Evolutionary conservation across 2,888 invertebrate genomes (phyloP), one percentile per base, ranked within the genome.

Genomic region (Caenorhabditis sp.): DNA sequence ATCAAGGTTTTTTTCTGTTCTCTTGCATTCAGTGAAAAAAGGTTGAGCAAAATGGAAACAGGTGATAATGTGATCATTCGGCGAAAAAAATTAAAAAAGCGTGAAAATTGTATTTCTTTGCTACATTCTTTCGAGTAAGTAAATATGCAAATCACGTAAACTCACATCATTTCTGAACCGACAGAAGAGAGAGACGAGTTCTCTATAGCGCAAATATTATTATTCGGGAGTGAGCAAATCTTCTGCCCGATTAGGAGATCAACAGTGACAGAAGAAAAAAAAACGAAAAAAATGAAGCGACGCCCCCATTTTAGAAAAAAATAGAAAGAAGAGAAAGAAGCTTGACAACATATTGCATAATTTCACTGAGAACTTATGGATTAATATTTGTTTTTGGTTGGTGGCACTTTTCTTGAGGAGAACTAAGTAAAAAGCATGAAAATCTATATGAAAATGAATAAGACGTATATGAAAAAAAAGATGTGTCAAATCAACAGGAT

Each of bases 401-500:
- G 43, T 43, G 43, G 43, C 14, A 43, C 43, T 43, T 43, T 43
- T 31, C 31, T 43, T 43, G 3, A 43, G 12, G 14, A 43, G 14
- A 43, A 43, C 5, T 12, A 43, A 43, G 17, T 43, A 43, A 3
- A 43, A 17, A 43, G 43, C 43, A 17, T 6, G 17, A 43, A 43
- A 43, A 43, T 43, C 17, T 10, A 43, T 10, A 43, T n/a, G 14
- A 43, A 43, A 43, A 43, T 43, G 17, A 43, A 43, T 43, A 17
- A 43, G 43, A 17, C 43, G 14, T 43, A 43, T 43, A 43, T 43
- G 14, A 14, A 43, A 43, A 14, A 43, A 43, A 43, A 43, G 43
- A 43, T 43, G 43, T 43, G 43, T 43, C 43, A 43, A 43, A 43
- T 43, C 43, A 43, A 43, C 43, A 43, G 43, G 43, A 43, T 43